Evolutionary conservation across 2,888 invertebrate species (phyloP).

Genomic region (Thera britannica): DNA sequence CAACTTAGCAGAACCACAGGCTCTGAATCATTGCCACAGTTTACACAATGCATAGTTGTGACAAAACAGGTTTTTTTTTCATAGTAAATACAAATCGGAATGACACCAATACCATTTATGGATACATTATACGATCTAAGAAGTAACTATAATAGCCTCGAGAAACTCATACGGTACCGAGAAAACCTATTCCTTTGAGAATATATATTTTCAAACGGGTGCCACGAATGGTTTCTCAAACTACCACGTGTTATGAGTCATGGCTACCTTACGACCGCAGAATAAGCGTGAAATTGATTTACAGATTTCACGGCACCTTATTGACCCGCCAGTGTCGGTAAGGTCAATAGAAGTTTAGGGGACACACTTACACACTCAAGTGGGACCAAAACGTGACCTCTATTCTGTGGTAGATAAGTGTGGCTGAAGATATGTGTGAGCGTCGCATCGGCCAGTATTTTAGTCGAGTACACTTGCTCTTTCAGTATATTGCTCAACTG

Average conservation of each 20-base stretch:
- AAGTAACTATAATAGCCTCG: background rate
- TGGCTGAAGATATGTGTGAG: background rate
- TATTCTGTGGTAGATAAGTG: slow-evolving; percentile 1
- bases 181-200: background rate
- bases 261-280: slow-evolving; percentile 49
- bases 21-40: slow-evolving; percentile 2
- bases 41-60: slow-evolving; percentile 14
- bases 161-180: slow-evolving; percentile 2
- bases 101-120: background rate
- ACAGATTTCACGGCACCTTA: slow-evolving; percentile 46
- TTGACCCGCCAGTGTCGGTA: slow-evolving; percentile 40
- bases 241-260: slow-evolving; percentile 51
- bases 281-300: slow-evolving; percentile 56
- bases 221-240: slow-evolving; percentile 59
- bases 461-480: background rate
- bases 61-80: slow-evolving; percentile 7
- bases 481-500: background rate
- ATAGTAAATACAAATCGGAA: slow-evolving; percentile 7
- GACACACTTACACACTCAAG: slow-evolving; percentile 16
- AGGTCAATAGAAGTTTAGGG: slow-evolving; percentile 41
- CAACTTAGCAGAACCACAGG: slow-evolving; percentile 1
- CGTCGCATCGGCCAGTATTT: background rate
- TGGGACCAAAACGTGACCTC: slow-evolving; percentile 8
- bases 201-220: slow-evolving; percentile 26
- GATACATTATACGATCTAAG: background rate